phyloP scores from a whole-genome alignment of 2,113 vertebrate species.

The Paraplagusia blochii region DNA sequence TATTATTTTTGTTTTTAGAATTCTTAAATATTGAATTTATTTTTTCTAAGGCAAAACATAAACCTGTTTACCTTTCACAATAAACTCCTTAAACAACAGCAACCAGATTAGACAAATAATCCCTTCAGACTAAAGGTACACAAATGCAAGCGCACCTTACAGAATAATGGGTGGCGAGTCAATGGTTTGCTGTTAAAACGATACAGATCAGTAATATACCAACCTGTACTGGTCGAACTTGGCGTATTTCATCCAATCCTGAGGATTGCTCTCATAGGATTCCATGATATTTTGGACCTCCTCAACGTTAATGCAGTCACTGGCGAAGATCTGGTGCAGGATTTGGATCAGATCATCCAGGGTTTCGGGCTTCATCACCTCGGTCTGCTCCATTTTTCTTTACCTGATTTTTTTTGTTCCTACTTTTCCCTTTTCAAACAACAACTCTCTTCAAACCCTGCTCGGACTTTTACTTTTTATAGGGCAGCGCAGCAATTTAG shows the following conservation, averaged over 20 bases:
- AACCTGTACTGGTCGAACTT: constrained; percentile 91
- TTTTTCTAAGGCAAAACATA: too few relatives aligned
- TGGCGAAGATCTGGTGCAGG: constrained; percentile 82
- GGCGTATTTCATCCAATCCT: constrained; percentile 86
- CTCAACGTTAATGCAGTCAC: constrained; percentile 82
- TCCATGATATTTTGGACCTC: constrained; percentile 90
- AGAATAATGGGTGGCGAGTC: constrained; percentile 1
- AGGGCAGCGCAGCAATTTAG: constrained; percentile 41
- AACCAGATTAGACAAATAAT: too few relatives aligned
- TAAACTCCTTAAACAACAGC: too few relatives aligned
- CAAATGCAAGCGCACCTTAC: constrained; percentile 18
- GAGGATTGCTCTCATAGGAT: constrained; percentile 85
- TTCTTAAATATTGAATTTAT: too few relatives aligned
- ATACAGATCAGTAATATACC: background rate
- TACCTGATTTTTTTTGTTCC: background rate
- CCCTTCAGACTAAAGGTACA: too few relatives aligned
- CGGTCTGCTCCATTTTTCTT: constrained; percentile 78
- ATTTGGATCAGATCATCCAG: constrained; percentile 82
- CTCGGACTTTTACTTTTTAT: constrained; percentile 57
- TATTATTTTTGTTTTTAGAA: too few relatives aligned
- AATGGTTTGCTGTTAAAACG: background rate
- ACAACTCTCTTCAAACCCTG: constrained; percentile 17
- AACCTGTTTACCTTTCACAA: too few relatives aligned
- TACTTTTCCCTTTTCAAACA: background rate
- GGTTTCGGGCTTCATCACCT: constrained; percentile 77